These are phyloP conservation scores for Stenotaenia linearis DNA, from an alignment of 2,888 invertebrate species.

Conservation along the genomic window DNA sequence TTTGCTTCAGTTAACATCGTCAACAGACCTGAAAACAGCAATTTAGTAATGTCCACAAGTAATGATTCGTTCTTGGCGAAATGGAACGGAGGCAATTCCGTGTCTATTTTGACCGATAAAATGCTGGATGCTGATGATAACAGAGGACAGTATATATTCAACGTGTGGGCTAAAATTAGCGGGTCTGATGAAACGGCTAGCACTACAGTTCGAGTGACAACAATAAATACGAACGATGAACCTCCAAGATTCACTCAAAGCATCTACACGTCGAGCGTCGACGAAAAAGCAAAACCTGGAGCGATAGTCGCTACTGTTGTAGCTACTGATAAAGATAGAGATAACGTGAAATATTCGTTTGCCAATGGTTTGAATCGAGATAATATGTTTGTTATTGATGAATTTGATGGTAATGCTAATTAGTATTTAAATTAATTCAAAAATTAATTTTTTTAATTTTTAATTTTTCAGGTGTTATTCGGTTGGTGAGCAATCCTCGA, in stretches of 20 bases:
- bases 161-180: slow-evolving; percentile 44
- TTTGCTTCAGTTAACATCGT: not conserved
- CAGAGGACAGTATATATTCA: slow-evolving; percentile 42
- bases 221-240: slow-evolving; percentile 48
- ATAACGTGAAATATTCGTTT: slow-evolving; percentile 46
- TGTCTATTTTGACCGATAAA: slow-evolving; percentile 26
- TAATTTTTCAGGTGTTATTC: slow-evolving; percentile 42
- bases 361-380: not conserved
- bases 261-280: slow-evolving; percentile 37
- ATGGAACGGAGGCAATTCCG: not conserved
- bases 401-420: slow-evolving; percentile 14
- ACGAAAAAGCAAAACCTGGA: slow-evolving; percentile 38
- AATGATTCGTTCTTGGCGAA: not conserved
- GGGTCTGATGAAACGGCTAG: slow-evolving; percentile 44
- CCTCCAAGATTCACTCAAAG: slow-evolving; percentile 40
- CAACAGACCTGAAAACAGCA: slow-evolving; percentile 22
- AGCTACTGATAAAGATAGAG: slow-evolving; percentile 47
- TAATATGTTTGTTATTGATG: slow-evolving; percentile 34
- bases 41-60: not conserved
- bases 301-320: slow-evolving; percentile 47
- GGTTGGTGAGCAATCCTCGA: slow-evolving; percentile 20
- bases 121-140: slow-evolving; percentile 36
- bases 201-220: slow-evolving; percentile 45
- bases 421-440: not conserved
- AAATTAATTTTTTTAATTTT: not conserved